phyloP scores from a whole-genome alignment of 1,140 invertebrate genomes.

The Melanaphis sacchari region DNA sequence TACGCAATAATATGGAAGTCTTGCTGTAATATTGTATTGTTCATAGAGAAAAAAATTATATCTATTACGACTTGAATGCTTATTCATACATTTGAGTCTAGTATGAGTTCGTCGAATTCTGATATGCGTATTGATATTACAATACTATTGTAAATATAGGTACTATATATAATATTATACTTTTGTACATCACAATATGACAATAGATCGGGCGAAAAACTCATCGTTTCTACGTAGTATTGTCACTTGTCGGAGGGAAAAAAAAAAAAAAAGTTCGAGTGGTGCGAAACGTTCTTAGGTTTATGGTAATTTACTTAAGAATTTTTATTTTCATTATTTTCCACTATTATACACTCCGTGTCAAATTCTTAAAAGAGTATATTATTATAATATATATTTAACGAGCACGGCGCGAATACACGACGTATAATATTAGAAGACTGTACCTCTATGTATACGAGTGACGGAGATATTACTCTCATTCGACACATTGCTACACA shows the following conservation, averaged over 20 bases:
- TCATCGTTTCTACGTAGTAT: not conserved
- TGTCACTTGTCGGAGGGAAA: not conserved
- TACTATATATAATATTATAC: not conserved
- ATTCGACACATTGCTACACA: not conserved
- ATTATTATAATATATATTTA: not conserved
- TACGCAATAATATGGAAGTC: no score
- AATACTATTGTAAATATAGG: not conserved
- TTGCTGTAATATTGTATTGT: not conserved
- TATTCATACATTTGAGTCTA: not conserved
- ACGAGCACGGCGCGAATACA: not conserved
- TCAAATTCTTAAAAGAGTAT: not conserved
- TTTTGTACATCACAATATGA: not conserved
- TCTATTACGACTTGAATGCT: no score
- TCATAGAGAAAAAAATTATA: not conserved
- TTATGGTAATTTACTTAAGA: not conserved
- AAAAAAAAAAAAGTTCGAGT: not conserved
- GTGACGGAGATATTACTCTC: not conserved
- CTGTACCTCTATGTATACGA: no score
- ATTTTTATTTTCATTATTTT: constrained; percentile 7
- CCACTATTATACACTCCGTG: not conserved
- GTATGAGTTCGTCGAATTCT: not conserved
- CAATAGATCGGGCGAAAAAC: not conserved
- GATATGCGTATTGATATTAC: not conserved
- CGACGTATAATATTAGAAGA: not conserved
- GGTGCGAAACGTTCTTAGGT: not conserved